Conservation (phyloP, 2,113 vertebrate species). For the Ursus arctos region DNA sequence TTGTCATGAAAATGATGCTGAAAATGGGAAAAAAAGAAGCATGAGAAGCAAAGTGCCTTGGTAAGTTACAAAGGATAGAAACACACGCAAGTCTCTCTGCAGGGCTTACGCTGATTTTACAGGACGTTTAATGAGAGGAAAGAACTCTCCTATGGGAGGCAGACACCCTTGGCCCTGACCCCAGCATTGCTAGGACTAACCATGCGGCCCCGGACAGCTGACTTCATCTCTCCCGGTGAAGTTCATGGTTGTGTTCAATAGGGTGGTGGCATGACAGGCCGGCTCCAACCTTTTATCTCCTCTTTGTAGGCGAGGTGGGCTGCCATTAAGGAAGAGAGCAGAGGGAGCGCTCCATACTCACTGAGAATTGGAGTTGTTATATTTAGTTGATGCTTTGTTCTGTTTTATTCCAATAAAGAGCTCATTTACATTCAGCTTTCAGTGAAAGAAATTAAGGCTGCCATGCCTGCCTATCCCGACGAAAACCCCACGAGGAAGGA, state of each 20-base stretch:
- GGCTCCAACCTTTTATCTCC: neutral
- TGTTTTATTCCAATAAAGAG: neutral
- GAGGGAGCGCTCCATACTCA: neutral
- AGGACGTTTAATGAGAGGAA: neutral
- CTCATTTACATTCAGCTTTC: neutral
- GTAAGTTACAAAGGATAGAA: neutral
- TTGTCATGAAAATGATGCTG: neutral
- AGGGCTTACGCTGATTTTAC: neutral
- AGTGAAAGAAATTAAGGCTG: neutral
- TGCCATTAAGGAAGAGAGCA: neutral
- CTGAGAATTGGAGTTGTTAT: neutral
- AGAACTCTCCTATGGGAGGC: neutral
- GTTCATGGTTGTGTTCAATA: neutral
- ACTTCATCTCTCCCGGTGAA: neutral
- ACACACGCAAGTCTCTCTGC: neutral
- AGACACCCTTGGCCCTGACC: neutral
- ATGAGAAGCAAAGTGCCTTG: neutral
- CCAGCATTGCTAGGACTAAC: neutral
- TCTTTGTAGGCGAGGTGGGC: neutral
- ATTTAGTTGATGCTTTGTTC: neutral
- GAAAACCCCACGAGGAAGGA: neutral
- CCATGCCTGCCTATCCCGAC: neutral
- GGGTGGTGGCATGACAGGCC: neutral
- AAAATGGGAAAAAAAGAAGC: neutral
- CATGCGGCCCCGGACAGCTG: neutral